Conservation (phyloP, 1,140 invertebrate species). For the Scaptomyza pallida region DNA sequence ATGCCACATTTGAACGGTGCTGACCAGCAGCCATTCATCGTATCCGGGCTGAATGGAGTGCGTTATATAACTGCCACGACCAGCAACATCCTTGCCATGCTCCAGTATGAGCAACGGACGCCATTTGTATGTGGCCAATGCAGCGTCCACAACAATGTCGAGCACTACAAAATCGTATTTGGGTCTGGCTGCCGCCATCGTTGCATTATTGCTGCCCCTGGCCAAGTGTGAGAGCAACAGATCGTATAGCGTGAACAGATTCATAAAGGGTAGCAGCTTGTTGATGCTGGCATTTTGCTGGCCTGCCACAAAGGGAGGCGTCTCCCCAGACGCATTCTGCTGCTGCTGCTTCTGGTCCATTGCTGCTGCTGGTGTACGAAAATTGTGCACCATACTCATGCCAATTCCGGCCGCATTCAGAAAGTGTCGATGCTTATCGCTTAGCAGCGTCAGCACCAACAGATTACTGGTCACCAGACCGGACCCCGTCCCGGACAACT, state of each 20-base stretch:
- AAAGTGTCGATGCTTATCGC: slow-evolving; percentile 79
- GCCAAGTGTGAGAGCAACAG: slow-evolving; percentile 60
- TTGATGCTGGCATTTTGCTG: slow-evolving; percentile 39
- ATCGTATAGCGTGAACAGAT: slow-evolving; percentile 79
- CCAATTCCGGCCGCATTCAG: slow-evolving; percentile 70
- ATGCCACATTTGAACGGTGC: slow-evolving; percentile 71
- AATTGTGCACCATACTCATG: slow-evolving; percentile 68
- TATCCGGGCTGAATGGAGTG: slow-evolving; percentile 79
- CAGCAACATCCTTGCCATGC: slow-evolving; percentile 40
- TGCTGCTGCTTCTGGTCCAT: not conserved
- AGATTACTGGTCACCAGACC: slow-evolving; percentile 68
- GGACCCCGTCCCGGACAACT: slow-evolving; percentile 27
- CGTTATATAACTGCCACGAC: slow-evolving; percentile 58
- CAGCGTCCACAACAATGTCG: slow-evolving; percentile 66
- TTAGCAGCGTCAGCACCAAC: slow-evolving; percentile 80
- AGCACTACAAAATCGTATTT: slow-evolving; percentile 83
- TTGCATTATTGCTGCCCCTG: slow-evolving; percentile 8
- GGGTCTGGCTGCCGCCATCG: slow-evolving; percentile 32
- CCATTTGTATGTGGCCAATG: slow-evolving; percentile 55
- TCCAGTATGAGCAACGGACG: slow-evolving; percentile 79
- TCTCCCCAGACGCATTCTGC: slow-evolving; percentile 7
- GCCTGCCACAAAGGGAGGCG: not conserved
- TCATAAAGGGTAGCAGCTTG: slow-evolving; percentile 65
- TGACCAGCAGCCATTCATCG: slow-evolving; percentile 77
- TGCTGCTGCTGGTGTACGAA: slow-evolving; percentile 47